Conservation (phyloP, 2,113 vertebrate species). For the Indri indri region DNA sequence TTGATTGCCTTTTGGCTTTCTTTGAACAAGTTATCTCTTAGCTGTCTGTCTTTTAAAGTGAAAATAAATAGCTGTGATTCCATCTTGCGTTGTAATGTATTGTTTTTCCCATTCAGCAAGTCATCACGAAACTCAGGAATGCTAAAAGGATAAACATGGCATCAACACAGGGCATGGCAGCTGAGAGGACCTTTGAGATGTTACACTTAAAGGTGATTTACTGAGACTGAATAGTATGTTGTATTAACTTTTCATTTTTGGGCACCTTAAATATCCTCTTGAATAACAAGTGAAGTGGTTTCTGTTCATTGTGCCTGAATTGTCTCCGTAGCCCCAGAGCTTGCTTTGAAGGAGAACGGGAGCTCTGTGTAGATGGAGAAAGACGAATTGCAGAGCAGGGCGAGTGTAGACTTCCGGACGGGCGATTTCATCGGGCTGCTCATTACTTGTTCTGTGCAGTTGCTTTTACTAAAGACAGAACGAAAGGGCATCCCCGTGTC, state of each 20-base stretch:
- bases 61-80: slow-evolving; percentile 32
- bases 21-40: slow-evolving; percentile 55
- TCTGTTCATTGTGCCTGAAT: background rate
- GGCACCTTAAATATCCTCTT: background rate
- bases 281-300: background rate
- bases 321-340: background rate
- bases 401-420: fast-evolving
- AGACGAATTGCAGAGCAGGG: background rate
- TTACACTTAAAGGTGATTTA: background rate
- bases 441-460: background rate
- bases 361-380: background rate
- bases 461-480: background rate
- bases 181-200: background rate
- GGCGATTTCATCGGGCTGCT: background rate
- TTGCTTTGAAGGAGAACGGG: slow-evolving; percentile 12
- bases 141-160: background rate
- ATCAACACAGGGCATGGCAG: background rate
- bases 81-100: background rate
- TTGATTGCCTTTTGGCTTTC: slow-evolving; percentile 63
- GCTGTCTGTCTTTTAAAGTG: slow-evolving; percentile 53
- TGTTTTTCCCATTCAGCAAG: background rate
- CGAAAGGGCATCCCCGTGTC: background rate
- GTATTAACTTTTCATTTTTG: background rate
- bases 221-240: background rate
- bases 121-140: background rate